Conservation (phyloP, 2,797 vertebrate genomes). For the Moxostoma hubbsi region DNA sequence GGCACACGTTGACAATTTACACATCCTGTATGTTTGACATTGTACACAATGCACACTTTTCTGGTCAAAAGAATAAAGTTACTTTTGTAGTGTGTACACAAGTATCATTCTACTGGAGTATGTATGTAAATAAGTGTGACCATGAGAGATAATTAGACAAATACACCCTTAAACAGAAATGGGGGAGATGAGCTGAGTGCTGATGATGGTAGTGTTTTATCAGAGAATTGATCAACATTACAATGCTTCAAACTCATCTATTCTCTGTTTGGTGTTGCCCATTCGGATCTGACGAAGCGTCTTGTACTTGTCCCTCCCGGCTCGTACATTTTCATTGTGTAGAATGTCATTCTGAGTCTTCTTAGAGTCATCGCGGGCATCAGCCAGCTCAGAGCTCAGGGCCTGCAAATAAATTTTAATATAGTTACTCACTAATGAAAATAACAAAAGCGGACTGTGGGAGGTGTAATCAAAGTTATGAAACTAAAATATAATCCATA, state of each 20-base stretch:
- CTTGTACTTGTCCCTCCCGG: constrained; percentile 97
- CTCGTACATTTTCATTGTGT: constrained; percentile 87
- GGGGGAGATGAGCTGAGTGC: constrained; percentile 21
- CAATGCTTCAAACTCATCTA: constrained; percentile 96
- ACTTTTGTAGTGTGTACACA: not conserved
- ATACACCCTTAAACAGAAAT: constrained; percentile 17
- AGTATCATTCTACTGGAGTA: not conserved
- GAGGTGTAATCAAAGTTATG: not conserved
- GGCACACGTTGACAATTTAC: not conserved
- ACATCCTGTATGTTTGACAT: constrained; percentile 22
- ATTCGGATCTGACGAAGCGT: constrained; percentile 94
- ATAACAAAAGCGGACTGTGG: not conserved
- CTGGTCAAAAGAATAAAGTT: not conserved
- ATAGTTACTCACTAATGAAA: not conserved
- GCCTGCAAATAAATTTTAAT: constrained; percentile 70
- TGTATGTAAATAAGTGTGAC: constrained; percentile 47
- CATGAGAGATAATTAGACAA: constrained; percentile 33
- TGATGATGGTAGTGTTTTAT: constrained; percentile 37
- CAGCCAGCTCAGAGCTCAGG: constrained; percentile 88
- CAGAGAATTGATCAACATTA: constrained; percentile 68
- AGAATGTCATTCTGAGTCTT: constrained; percentile 89
- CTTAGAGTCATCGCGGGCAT: constrained; percentile 83
- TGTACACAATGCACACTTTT: constrained; percentile 15
- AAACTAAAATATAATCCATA: not conserved
- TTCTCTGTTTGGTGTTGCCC: constrained; percentile 98